Evolutionary conservation across 2,888 invertebrate species (phyloP), one percentile per base, ranked within the genome.

Genomic region (Augiades crinisus): DNA sequence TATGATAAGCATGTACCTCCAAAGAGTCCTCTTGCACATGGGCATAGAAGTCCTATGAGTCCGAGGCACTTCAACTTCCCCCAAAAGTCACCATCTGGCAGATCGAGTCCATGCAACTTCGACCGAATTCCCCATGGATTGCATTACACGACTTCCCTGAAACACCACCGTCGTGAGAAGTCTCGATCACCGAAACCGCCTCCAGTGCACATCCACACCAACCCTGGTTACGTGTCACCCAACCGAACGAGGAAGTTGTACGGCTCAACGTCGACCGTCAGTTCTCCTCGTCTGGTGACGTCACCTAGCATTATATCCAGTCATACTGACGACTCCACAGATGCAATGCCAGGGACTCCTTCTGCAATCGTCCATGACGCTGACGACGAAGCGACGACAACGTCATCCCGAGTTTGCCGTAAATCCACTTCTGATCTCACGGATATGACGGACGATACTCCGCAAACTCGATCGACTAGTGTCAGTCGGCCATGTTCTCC

Each of bases 401-500:
- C 78, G 1, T 84, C 86, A 0, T 87, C 87, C 0, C 74, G 90
- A 44, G 84, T 92, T 31, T 93, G 93, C 60, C 90, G 95, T 44
- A 95, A 94, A 66, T 95, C 95, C 0, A 95, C 95, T 1, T 95
- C 95, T 13, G 95, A 95, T 81, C 81, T 95, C 61, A 89, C 88
- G 0, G 93, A 94, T 59, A 88, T 92, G 58, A 91, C 91, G 1
- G 90, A 90, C 53, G 91, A 91, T 10, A 91, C 91, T 2, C 91
- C 91, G 12, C 90, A 91, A 49, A 93, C 92, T 0, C 81, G 92
- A 2, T 90, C 92, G 16, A 93, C 93, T 2, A 91, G 91, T 45
- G 73, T 92, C 8, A 92, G 92, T 59, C 86, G 92, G 61, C 92
- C 92, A 8, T 92, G 91, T 72, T 94, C 93, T 0, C 93, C 93